Base-by-base conservation (phyloP, 2,888 invertebrate genomes). In the Chrysomela aeneicollis region DNA sequence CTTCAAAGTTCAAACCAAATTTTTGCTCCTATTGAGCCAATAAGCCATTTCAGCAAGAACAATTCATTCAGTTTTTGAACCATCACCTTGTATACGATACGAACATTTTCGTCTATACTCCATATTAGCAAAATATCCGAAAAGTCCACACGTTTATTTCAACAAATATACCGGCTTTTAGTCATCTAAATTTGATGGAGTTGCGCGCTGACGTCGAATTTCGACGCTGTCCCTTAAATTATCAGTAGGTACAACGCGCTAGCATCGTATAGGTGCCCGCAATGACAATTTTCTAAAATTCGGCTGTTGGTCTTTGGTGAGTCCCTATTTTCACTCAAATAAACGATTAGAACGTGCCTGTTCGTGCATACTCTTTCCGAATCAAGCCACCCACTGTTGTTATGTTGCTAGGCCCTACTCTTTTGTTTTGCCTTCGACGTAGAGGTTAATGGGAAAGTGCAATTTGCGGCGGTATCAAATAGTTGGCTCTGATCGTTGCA, bases 161-260 rank as follows among this genome's bases (percentile, higher is more conserved):
- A 77, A 77, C 78, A 81, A 81, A 80, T 42, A 42, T 81, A 79
- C 79, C 78, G 77, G 79, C 80, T 81, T 79, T 74, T 81, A 79
- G 81, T 80, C 79, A 80, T 80, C 78, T 79, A 78, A 81, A 79
- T 79, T 81, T 80, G 76, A 78, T 78, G 78, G 81, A 81, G 81
- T 80, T 81, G 81, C 81, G 82, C 82, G 80, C 77, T 75, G 78
- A 73, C 77, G 75, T 75, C 78, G 74, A 75, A 76, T 74, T 79
- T 78, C 78, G 77, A 77, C 77, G 79, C 79, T 78, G 73, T 76
- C 80, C 79, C 79, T 78, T 80, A 80, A 80, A 80, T 82, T 81
- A 82, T 81, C 81, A 82, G 82, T 82, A 82, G 82, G 82, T 81
- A 82, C 80, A 80, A 80, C 81, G 82, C 82, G 81, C 78, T 81